Conservation (phyloP, 2,113 vertebrate species). For the Hoplias malabaricus region DNA sequence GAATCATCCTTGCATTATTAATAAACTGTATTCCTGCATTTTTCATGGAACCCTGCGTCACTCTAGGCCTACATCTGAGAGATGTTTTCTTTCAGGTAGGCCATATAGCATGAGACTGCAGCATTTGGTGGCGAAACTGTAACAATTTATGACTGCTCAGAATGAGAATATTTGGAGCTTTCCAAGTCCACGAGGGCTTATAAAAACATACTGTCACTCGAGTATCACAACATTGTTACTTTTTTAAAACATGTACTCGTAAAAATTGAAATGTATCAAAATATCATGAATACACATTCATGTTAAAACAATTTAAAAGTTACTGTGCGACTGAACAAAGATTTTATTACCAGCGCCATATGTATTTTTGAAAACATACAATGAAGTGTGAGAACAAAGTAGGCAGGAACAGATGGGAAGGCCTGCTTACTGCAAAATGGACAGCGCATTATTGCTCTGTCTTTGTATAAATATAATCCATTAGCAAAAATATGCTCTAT, state of each 20-base stretch:
- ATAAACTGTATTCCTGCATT: conserved; percentile 31
- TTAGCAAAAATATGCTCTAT: too few relatives aligned
- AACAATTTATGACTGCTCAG: background rate
- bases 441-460: background rate
- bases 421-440: background rate
- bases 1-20: conserved; percentile 28
- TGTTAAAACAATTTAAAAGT: too few relatives aligned
- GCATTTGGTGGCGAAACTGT: background rate
- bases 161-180: background rate
- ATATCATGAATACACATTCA: too few relatives aligned
- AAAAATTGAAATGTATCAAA: too few relatives aligned
- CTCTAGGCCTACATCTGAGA: conserved; percentile 18
- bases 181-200: background rate
- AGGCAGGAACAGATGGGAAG: background rate
- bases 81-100: background rate
- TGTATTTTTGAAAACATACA: background rate
- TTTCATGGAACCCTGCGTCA: conserved; percentile 31
- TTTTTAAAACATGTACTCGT: too few relatives aligned
- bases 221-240: too few relatives aligned
- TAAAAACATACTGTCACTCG: background rate
- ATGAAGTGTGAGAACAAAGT: background rate
- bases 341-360: too few relatives aligned
- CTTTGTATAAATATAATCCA: background rate
- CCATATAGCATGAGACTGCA: background rate
- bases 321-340: too few relatives aligned